phyloP scores from a whole-genome alignment of 2,888 invertebrate genomes.

The Meiosimyza decipiens region DNA sequence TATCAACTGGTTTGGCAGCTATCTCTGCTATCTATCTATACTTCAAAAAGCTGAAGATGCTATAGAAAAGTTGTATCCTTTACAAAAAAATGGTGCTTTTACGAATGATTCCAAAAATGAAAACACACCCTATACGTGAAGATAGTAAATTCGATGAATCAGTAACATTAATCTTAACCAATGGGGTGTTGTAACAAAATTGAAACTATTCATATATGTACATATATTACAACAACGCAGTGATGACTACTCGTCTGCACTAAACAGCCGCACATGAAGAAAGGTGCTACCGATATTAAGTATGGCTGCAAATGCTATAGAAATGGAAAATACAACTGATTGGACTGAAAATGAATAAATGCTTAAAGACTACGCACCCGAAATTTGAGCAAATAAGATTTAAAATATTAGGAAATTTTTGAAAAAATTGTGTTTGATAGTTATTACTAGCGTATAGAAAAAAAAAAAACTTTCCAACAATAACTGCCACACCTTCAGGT shows the following conservation, averaged over 20 bases:
- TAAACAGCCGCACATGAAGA: conserved; percentile 57
- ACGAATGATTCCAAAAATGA: conserved; percentile 44
- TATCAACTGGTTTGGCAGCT: no score
- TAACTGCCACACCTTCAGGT: background rate
- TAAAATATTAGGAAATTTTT: conserved; percentile 89
- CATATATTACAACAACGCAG: conserved; percentile 62
- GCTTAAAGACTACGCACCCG: conserved; percentile 59
- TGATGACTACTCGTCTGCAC: conserved; percentile 69
- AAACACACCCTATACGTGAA: conserved; percentile 66
- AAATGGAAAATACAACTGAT: conserved; percentile 65
- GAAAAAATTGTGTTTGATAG: conserved; percentile 94
- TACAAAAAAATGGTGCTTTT: conserved; percentile 69
- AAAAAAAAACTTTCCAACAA: conserved; percentile 66
- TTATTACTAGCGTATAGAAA: conserved; percentile 85
- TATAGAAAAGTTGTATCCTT: conserved; percentile 80
- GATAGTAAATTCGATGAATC: conserved; percentile 68
- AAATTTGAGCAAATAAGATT: conserved; percentile 77
- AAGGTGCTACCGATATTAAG: conserved; percentile 47
- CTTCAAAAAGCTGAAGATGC: conserved; percentile 76
- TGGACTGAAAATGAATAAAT: conserved; percentile 69
- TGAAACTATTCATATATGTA: conserved; percentile 42
- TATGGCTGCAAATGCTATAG: conserved; percentile 48
- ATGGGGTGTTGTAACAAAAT: background rate
- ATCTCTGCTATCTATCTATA: no score
- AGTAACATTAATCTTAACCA: conserved; percentile 46